phyloP scores from a whole-genome alignment of 2,113 vertebrate species.

The Paedocypris sp. region DNA sequence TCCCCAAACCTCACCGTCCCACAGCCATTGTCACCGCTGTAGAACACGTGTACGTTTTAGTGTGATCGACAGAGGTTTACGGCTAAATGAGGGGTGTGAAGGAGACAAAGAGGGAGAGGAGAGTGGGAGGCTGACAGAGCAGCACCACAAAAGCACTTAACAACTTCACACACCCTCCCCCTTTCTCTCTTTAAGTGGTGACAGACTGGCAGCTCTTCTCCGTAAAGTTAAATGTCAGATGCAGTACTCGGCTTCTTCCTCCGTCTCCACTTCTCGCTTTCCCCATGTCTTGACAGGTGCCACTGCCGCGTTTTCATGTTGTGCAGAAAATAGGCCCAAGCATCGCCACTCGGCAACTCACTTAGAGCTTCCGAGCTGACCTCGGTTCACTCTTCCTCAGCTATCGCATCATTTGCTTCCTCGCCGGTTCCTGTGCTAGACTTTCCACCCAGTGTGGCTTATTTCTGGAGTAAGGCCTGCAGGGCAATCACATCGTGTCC shows the following conservation, averaged over 20 bases:
- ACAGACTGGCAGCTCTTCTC: constrained; percentile 22
- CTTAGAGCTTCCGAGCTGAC: constrained; percentile 9
- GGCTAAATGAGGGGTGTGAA: constrained; percentile 17
- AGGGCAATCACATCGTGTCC: constrained; percentile 3
- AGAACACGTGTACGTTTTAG: not conserved
- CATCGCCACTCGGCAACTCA: not conserved
- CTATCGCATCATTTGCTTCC: not conserved
- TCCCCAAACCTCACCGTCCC: not conserved
- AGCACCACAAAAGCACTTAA: constrained; percentile 7
- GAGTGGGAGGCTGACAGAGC: constrained; percentile 15
- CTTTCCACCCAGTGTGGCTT: not conserved
- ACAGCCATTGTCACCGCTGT: not conserved
- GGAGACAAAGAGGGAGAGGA: constrained; percentile 12
- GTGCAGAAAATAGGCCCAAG: constrained; percentile 4
- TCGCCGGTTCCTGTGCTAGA: not conserved
- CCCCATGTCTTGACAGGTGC: constrained; percentile 19
- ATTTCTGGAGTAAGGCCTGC: constrained; percentile 18
- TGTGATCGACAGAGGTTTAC: constrained; percentile 22
- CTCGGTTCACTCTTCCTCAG: not conserved
- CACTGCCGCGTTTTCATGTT: constrained; percentile 9
- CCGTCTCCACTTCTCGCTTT: constrained; percentile 12
- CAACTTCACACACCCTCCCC: constrained; percentile 11
- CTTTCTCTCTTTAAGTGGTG: constrained; percentile 10
- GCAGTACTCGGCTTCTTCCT: constrained; percentile 11
- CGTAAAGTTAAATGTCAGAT: constrained; percentile 25